Percentiles rank a stretch among this genome's conserved stretches.
phyloP scores from a whole-genome alignment of 2,113 vertebrate genomes.

The Pitta sordida region DNA sequence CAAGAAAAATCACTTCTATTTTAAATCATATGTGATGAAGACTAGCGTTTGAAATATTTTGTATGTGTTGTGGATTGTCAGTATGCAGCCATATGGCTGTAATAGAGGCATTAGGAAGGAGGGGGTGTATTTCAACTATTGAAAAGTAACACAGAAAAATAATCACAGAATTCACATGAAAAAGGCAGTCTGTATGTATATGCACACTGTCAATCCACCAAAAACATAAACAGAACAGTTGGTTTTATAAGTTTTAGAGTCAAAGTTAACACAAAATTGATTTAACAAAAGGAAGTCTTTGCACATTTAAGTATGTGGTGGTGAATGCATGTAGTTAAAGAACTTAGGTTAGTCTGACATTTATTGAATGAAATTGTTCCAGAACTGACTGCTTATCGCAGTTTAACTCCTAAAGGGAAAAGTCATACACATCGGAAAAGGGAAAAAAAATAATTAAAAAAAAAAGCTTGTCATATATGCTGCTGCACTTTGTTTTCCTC shows the following conservation, averaged over 20 bases:
- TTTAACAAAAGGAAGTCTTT: neutral
- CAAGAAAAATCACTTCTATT: neutral
- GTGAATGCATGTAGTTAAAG: neutral
- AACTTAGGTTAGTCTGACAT: neutral
- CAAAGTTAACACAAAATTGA: neutral
- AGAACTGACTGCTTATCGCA: neutral
- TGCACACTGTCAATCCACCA: neutral
- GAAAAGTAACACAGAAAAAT: neutral
- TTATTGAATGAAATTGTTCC: neutral
- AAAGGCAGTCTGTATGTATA: neutral
- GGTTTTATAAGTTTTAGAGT: neutral
- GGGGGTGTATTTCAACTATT: neutral
- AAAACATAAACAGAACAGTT: neutral
- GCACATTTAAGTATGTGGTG: neutral
- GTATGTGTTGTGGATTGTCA: neutral
- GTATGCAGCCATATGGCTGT: neutral
- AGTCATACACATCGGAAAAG: too few relatives aligned
- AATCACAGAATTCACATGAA: neutral
- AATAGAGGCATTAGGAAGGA: neutral
- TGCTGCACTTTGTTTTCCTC: neutral
- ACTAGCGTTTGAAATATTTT: neutral
- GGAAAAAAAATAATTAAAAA: too few relatives aligned
- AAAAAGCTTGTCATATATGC: neutral
- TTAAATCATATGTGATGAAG: neutral
- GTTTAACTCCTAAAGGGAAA: neutral